Base-by-base conservation (phyloP, 37 sponge, comb jelly and placozoan species). In the Oopsacas minuta region DNA sequence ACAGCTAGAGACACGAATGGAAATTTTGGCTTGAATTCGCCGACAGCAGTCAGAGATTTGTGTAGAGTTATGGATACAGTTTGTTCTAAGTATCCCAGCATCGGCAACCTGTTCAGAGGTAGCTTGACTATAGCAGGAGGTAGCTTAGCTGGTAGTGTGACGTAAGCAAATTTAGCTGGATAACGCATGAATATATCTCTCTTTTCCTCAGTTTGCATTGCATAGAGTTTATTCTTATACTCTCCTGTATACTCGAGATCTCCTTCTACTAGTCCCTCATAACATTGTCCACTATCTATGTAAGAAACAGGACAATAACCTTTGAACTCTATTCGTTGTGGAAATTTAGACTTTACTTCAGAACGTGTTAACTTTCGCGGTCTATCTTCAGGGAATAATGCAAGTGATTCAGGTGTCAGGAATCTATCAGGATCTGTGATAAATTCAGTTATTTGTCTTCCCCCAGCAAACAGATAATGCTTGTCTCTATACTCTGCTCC, bases 51-150 rank as follows among this genome's bases (percentile, higher is more conserved):
- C 51, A 94, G 85, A 0, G 93, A 84, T 82, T 91, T 93, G 52
- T 89, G 91, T 38, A 94, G 85, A 23, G 91, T 85, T 36, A 89
- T 86, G 32, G 98, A 91, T 5, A 91, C 93, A 5, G 91, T 87
- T 85, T 97, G 98, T 81, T 97, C 98, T 88, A 97, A 52, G 88
- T 93, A 97, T 83, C 98, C 98, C 7, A 97, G 89, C 89, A 97
- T 97, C 23, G 95, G 95, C 0, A 97, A 89, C 22, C 88, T 37
- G 30, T 84, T 86, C 22, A 94, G 83, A 30, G 88, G 83, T 37
- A 90, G 34, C 51, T 88, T 83, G 49, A 91, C 87, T 36, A 89
- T 88, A 0, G 90, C 39, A 36, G 98, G 98, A 42, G 98, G 98
- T 0, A 97, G 91, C 84, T 97, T 97, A 3, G 85, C 52, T 15